phyloP scores from a whole-genome alignment of 1,140 invertebrate genomes.

The Hyles vespertilio region DNA sequence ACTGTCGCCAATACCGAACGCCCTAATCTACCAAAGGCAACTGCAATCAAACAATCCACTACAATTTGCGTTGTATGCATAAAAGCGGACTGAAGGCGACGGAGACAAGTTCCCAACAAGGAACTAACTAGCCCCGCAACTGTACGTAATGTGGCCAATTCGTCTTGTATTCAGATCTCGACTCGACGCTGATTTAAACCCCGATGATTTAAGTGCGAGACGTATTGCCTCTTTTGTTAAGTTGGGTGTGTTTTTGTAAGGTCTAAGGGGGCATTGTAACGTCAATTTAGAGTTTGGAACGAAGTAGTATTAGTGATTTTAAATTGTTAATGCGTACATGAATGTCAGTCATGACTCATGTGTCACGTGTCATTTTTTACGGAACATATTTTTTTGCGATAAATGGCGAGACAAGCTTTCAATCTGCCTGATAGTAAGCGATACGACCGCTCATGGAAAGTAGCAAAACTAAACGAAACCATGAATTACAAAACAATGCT shows the following conservation, averaged over 20 bases:
- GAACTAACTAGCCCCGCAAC: slow-evolving; percentile 29
- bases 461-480: no score
- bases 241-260: no score
- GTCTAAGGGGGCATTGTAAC: no score
- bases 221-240: slow-evolving; percentile 2
- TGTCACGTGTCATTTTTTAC: no score
- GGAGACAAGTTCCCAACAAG: slow-evolving; percentile 31
- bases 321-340: no score
- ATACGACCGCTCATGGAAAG: no score
- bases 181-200: slow-evolving; percentile 10
- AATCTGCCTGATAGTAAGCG: no score
- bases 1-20: background rate
- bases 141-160: slow-evolving; percentile 35
- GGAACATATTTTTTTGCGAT: no score
- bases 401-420: no score
- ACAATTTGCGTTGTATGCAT: slow-evolving; percentile 35
- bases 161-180: slow-evolving; percentile 29
- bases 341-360: no score
- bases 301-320: background rate
- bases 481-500: no score
- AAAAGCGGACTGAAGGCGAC: slow-evolving; percentile 32
- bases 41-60: slow-evolving; percentile 28
- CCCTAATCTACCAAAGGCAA: slow-evolving; percentile 3
- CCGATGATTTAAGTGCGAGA: slow-evolving; percentile 20
- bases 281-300: no score